Conservation (phyloP, 2,113 vertebrate species). For the Phocoena sinus region DNA sequence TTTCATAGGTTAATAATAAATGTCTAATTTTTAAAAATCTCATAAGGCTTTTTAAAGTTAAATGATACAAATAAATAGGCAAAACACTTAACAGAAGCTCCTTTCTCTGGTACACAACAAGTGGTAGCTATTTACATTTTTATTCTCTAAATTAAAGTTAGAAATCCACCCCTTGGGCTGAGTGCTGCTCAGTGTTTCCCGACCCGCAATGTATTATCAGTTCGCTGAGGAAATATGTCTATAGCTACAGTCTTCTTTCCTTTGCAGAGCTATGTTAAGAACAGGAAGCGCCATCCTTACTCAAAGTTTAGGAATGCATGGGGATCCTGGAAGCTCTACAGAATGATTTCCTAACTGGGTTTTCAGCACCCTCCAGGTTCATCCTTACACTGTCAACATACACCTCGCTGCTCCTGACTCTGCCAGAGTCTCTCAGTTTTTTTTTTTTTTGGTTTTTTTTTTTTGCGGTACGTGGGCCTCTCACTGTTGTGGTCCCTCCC, state of each 20-base stretch:
- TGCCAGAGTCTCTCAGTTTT: not conserved
- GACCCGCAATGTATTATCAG: fast-evolving
- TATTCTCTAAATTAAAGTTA: not conserved
- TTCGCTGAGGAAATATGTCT: not conserved
- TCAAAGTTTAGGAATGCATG: not conserved
- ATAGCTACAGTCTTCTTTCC: not conserved
- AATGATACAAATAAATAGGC: not conserved
- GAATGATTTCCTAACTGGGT: not conserved
- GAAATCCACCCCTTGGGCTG: not conserved
- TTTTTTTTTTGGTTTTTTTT: too few relatives aligned
- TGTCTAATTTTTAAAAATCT: not conserved
- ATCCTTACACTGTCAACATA: not conserved
- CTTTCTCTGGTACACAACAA: not conserved
- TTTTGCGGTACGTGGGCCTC: too few relatives aligned
- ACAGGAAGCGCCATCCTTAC: not conserved
- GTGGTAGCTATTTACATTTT: not conserved
- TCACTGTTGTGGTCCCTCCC: too few relatives aligned
- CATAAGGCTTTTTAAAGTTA: not conserved
- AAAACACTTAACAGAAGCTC: not conserved
- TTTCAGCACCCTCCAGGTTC: not conserved
- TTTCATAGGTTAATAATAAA: not conserved
- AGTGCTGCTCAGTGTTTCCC: not conserved
- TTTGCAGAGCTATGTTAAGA: not conserved
- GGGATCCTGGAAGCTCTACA: not conserved
- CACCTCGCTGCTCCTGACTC: not conserved